These are phyloP conservation scores for Macrotus californicus DNA, from an alignment of 2,113 vertebrate genomes.

Conservation along the genomic window DNA sequence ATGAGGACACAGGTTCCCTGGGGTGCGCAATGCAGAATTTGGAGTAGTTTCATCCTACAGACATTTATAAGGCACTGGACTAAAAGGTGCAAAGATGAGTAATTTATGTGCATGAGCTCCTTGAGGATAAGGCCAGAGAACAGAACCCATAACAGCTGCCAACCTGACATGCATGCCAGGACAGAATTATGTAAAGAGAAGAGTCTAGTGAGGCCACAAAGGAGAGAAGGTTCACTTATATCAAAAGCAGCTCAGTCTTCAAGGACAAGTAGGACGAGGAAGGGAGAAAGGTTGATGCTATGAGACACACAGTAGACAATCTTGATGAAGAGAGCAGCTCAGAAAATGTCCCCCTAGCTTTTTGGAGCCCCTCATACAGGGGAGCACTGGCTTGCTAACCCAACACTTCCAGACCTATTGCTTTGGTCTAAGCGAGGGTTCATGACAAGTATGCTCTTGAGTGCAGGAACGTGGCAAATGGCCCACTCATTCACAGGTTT, in stretches of 20 bases:
- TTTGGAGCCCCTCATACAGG: background rate
- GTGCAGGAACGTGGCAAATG: fast-evolving
- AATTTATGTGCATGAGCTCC: background rate
- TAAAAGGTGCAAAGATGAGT: background rate
- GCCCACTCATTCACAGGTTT: background rate
- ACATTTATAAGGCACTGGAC: background rate
- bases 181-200: background rate
- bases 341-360: background rate
- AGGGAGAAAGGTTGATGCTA: background rate
- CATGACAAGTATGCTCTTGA: background rate
- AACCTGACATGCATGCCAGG: background rate
- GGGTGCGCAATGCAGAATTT: background rate
- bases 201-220: background rate
- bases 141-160: background rate
- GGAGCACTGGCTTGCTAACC: background rate
- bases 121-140: background rate
- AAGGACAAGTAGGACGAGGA: background rate
- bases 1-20: background rate
- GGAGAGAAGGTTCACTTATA: background rate
- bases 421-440: background rate
- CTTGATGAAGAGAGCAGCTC: background rate
- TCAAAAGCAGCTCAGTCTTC: background rate
- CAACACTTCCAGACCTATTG: background rate
- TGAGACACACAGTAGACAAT: background rate
- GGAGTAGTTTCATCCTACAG: background rate